Evolutionary conservation across 2,113 vertebrate species (phyloP), one percentile per base, ranked within the genome.

Genomic region (Struthidea cinerea): DNA sequence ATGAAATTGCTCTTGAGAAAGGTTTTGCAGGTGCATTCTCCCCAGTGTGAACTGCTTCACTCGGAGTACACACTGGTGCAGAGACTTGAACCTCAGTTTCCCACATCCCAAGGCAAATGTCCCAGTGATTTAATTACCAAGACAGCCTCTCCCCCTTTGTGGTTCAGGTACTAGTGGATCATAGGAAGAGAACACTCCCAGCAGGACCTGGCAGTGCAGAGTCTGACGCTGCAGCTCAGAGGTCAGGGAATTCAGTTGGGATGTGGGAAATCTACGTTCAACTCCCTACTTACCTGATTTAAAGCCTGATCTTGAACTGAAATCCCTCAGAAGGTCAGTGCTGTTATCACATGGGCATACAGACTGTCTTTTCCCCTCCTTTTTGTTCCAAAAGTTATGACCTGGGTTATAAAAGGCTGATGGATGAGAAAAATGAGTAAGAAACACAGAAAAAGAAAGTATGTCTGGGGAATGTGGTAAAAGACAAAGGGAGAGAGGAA

Each of bases 281-380:
- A 75, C 91, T 97, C 95, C 64, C 96, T 93, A 94, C 95, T 97
- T 96, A 96, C 95, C 96, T 96, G 92, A 94, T 83, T 60, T 88
- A 97, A 95, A 95, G 96, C 94, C 96, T 95, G 85, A 93, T 97
- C 96, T 93, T 77, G 96, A 92, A 96, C 90, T 97, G 94, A 95
- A 74, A 44, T 93, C 59, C 60, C 95, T 97, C 94, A 96, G 95
- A 79, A 89, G 88, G 64, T 63, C 94, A 95, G 52, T 90, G 95
- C 47, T 94, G 94, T 84, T 95, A 96, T 93, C 94, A 92, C 90
- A 96, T 76, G 71, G 89, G 59, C 68, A 96, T 94, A 97, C 60
- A 97, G 86, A 95, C 41, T 95, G 83, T 89, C 83, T 95, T 96
- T 97, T 92, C 76, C 95, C 96, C 91, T 95, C 47, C 93, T 95